phyloP scores from a whole-genome alignment of 2,797 vertebrate species.

The Clarias fuscus region DNA sequence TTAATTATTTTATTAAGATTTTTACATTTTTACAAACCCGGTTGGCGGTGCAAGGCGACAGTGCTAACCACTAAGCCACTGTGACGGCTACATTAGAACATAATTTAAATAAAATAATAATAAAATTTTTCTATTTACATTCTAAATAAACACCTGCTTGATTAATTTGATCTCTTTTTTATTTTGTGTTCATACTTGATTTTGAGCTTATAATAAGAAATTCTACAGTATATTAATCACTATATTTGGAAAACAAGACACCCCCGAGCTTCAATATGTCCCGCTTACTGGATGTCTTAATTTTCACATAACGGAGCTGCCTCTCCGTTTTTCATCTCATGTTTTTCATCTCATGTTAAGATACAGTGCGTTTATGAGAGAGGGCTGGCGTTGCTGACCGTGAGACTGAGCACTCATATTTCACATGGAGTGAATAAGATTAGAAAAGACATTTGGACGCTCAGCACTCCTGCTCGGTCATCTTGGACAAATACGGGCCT shows the following conservation, averaged over 20 bases:
- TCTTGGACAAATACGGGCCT: conserved; percentile 12
- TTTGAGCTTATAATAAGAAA: not conserved
- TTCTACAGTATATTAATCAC: not conserved
- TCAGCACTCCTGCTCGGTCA: conserved; percentile 18
- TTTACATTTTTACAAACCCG: no score
- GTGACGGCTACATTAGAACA: no score
- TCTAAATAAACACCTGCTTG: not conserved
- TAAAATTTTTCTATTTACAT: not conserved
- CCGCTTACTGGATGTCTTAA: not conserved
- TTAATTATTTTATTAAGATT: no score
- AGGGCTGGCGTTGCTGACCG: not conserved
- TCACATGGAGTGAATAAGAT: not conserved
- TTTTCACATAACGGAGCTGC: not conserved
- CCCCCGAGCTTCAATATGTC: not conserved
- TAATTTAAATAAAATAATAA: no score
- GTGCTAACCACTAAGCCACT: no score
- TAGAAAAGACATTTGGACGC: not conserved
- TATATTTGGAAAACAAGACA: not conserved
- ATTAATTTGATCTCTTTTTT: not conserved
- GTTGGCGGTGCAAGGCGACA: no score
- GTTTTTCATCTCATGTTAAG: not conserved
- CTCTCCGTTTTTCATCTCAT: not conserved
- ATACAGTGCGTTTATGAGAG: not conserved
- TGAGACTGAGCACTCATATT: not conserved
- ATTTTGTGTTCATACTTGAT: not conserved